Conservation (phyloP, 2,797 vertebrate genomes). For the Enteromius thamalakanensis region DNA sequence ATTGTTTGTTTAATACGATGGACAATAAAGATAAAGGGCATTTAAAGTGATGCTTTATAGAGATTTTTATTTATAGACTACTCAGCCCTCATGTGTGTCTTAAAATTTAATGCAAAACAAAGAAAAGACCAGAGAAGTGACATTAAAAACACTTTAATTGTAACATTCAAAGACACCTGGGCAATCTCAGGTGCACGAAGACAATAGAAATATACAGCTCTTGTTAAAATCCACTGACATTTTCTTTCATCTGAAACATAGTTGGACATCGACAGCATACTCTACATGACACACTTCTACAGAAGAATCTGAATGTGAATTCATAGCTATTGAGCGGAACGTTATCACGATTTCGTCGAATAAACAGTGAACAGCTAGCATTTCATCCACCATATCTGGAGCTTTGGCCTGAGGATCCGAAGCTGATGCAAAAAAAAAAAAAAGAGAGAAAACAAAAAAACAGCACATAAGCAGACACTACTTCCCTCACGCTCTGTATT, state of each 20-base stretch:
- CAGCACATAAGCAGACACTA: slow-evolving; percentile 39
- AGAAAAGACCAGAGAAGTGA: slow-evolving; percentile 33
- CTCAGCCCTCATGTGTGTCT: not conserved
- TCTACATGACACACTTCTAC: slow-evolving; percentile 61
- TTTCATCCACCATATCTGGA: slow-evolving; percentile 38
- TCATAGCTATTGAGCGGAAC: slow-evolving; percentile 56
- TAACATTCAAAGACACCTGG: slow-evolving; percentile 73
- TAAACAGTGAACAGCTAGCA: slow-evolving; percentile 53
- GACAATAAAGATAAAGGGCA: slow-evolving; percentile 9
- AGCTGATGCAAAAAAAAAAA: slow-evolving; percentile 35
- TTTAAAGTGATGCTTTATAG: not conserved
- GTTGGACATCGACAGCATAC: slow-evolving; percentile 71
- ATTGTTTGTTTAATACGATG: not conserved
- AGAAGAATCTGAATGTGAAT: slow-evolving; percentile 49
- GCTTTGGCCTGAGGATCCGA: slow-evolving; percentile 47
- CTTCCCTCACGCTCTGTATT: slow-evolving; percentile 11
- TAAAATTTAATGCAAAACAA: not conserved
- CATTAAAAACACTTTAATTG: slow-evolving; percentile 78
- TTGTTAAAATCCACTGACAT: slow-evolving; percentile 66
- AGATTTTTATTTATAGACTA: too few species aligned
- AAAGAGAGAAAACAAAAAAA: slow-evolving; percentile 36
- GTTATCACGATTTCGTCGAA: slow-evolving; percentile 47
- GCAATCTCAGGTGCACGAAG: slow-evolving; percentile 79
- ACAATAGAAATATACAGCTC: slow-evolving; percentile 77
- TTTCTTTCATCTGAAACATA: slow-evolving; percentile 67